These are phyloP conservation scores for Eriosoma lanigerum DNA, from an alignment of 1,140 invertebrate genomes.

Conservation along the genomic window DNA sequence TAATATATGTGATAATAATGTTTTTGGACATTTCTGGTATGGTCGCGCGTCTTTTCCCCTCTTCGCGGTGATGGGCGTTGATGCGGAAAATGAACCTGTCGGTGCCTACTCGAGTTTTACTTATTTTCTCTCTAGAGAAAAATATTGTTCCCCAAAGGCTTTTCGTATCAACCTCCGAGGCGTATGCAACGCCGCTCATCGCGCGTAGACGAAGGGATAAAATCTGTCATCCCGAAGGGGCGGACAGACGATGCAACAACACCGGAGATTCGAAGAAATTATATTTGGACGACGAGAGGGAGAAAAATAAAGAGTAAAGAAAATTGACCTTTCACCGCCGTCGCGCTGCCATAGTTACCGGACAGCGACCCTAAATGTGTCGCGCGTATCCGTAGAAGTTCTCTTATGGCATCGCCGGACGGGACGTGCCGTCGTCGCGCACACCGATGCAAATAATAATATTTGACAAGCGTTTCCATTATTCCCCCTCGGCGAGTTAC, in stretches of 20 bases:
- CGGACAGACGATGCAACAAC: not conserved
- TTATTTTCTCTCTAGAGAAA: too few species aligned
- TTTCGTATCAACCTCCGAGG: slow-evolving; percentile 2
- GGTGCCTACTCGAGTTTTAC: slow-evolving; percentile 21
- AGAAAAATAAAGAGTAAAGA: slow-evolving; percentile 9
- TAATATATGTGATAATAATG: too few species aligned
- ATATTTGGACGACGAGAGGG: not conserved
- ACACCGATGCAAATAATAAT: not conserved
- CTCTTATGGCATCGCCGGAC: slow-evolving; percentile 6
- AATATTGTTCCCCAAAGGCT: not conserved
- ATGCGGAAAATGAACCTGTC: slow-evolving; percentile 44
- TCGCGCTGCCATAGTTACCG: slow-evolving; percentile 18
- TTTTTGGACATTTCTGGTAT: too few species aligned
- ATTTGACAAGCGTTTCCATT: not conserved
- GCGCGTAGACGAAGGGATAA: not conserved
- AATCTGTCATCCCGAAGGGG: not conserved
- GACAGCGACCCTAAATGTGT: slow-evolving; percentile 6
- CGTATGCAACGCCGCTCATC: not conserved
- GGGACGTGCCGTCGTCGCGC: slow-evolving; percentile 5
- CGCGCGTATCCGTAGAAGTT: not conserved
- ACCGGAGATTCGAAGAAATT: not conserved
- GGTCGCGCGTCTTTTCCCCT: too few species aligned
- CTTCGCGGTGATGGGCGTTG: not conserved
- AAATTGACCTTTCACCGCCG: slow-evolving; percentile 7
- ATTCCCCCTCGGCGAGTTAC: not conserved